Evolutionary conservation across 92 coral and sea anemone species (phyloP).

Genomic region (Pocillopora meandrina): DNA sequence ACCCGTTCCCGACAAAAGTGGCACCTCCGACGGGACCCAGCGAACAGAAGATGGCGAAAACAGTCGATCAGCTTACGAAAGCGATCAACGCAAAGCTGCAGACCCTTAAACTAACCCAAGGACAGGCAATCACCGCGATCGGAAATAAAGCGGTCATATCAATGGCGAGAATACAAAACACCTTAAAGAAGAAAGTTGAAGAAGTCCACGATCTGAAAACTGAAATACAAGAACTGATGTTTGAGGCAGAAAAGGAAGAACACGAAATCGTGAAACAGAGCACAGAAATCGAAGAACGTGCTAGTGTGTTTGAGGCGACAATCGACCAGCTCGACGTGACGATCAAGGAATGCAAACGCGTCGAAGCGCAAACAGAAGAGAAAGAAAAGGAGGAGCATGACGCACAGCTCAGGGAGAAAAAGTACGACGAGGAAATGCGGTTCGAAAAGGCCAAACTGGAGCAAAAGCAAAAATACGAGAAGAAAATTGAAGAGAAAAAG

Average conservation of each 20-base stretch:
- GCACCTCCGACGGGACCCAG: too few relatives aligned
- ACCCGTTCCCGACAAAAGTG: too few relatives aligned
- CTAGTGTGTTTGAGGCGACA: too few relatives aligned
- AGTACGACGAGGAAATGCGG: neutral
- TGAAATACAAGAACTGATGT: neutral
- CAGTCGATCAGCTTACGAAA: neutral
- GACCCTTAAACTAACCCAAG: neutral
- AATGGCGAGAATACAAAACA: neutral
- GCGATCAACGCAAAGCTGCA: neutral
- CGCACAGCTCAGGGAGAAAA: constrained; percentile 5
- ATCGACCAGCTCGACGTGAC: too few relatives aligned
- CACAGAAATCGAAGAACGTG: neutral
- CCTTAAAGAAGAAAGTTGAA: neutral
- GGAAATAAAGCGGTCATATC: neutral
- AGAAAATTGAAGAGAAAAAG: constrained; percentile 5
- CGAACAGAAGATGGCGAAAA: too few relatives aligned
- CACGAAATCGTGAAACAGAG: neutral
- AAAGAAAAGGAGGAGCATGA: too few relatives aligned
- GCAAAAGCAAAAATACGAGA: constrained; percentile 7
- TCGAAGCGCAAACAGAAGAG: too few relatives aligned
- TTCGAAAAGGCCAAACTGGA: neutral
- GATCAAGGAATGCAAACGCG: too few relatives aligned
- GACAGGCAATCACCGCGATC: neutral
- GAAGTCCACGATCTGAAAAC: constrained; percentile 7
- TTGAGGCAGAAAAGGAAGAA: neutral